Evolutionary conservation across 2,113 vertebrate genomes (phyloP).

Genomic region (Shinisaurus crocodilurus): DNA sequence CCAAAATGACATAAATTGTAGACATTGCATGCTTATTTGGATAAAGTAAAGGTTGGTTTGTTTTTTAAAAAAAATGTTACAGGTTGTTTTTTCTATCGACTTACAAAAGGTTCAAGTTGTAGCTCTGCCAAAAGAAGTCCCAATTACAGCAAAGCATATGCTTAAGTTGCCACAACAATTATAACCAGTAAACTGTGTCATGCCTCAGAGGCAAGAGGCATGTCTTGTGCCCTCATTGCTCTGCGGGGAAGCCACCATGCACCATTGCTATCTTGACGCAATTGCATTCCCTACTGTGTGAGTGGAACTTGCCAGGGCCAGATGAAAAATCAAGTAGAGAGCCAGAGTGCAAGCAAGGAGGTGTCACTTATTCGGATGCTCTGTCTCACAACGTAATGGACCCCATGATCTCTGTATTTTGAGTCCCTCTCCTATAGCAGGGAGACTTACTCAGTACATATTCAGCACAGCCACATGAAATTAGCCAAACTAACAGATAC

Average conservation of each 20-base stretch:
- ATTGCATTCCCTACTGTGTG: background rate
- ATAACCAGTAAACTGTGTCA: conserved; percentile 19
- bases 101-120: background rate
- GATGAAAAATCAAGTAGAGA: conserved; percentile 8
- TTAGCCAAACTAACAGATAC: no score
- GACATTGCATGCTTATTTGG: background rate
- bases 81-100: background rate
- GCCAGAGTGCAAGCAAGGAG: conserved; percentile 1
- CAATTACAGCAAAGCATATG: conserved; percentile 28
- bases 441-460: background rate
- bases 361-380: background rate
- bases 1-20: background rate
- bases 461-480: background rate
- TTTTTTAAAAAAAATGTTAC: background rate
- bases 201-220: conserved; percentile 13
- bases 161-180: conserved; percentile 4
- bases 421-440: background rate
- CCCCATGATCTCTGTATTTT: background rate
- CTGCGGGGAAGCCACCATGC: background rate
- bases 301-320: conserved; percentile 12
- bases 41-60: background rate
- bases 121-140: conserved; percentile 25
- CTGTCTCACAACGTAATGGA: background rate
- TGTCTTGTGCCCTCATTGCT: conserved; percentile 13
- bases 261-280: conserved; percentile 2